Evolutionary conservation across 2,888 invertebrate genomes (phyloP).

Genomic region (Galerucella calmariensis): DNA sequence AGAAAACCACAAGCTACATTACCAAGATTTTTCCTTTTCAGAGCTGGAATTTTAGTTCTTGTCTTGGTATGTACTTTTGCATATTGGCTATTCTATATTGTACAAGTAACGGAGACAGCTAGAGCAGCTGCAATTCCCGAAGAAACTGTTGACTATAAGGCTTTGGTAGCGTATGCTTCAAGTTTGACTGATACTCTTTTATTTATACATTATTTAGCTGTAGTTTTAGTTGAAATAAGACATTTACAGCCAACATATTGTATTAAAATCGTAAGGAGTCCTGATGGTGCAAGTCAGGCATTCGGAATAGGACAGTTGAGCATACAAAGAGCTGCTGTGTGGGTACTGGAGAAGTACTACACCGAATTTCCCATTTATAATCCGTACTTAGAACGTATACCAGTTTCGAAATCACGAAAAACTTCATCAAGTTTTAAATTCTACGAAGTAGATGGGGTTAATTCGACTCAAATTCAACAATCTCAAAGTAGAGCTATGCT

Average conservation of each 20-base stretch:
- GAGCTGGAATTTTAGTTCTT: conserved; percentile 88
- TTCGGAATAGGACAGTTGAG: conserved; percentile 92
- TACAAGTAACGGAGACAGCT: conserved; percentile 86
- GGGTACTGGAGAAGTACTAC: conserved; percentile 94
- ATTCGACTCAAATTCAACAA: conserved; percentile 73
- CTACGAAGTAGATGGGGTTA: conserved; percentile 91
- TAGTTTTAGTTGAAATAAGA: conserved; percentile 91
- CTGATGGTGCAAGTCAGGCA: conserved; percentile 91
- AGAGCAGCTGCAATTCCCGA: conserved; percentile 83
- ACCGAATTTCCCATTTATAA: conserved; percentile 97
- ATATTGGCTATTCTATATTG: conserved; percentile 98
- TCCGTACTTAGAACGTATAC: conserved; percentile 92
- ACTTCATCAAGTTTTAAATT: conserved; percentile 91
- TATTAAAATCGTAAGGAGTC: conserved; percentile 91
- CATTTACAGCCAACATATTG: conserved; percentile 92
- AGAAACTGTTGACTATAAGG: conserved; percentile 85
- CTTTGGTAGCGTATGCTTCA: conserved; percentile 91
- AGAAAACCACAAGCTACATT: conserved; percentile 86
- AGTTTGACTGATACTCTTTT: conserved; percentile 93
- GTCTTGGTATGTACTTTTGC: conserved; percentile 93
- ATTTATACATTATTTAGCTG: conserved; percentile 94
- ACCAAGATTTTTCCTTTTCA: conserved; percentile 91
- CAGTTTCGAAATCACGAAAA: conserved; percentile 84
- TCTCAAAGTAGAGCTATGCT: conserved; percentile 78
- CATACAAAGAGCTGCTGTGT: conserved; percentile 94